phyloP scores from a whole-genome alignment of 2,888 invertebrate species.

The Chaetoderma sp. region DNA sequence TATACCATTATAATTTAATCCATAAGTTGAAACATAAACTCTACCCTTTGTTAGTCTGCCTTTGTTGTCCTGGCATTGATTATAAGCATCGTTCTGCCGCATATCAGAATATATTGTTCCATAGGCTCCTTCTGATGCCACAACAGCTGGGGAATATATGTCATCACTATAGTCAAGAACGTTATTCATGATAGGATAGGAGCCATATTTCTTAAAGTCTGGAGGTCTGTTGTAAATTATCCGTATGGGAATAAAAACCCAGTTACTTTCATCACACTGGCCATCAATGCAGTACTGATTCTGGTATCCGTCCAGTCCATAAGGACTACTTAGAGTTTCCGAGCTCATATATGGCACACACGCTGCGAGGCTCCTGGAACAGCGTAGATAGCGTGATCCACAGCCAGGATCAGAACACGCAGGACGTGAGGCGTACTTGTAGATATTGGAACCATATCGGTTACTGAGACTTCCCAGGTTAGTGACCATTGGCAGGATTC shows the following conservation, averaged over 20 bases:
- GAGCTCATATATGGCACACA: too few species aligned
- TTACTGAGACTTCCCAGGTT: slow-evolving; percentile 48
- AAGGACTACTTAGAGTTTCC: too few species aligned
- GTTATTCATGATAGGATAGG: slow-evolving; percentile 49
- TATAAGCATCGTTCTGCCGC: slow-evolving; percentile 27
- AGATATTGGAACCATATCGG: slow-evolving; percentile 16
- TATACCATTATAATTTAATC: slow-evolving; percentile 53
- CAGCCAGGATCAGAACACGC: slow-evolving; percentile 35
- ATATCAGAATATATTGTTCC: not conserved
- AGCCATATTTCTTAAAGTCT: slow-evolving; percentile 41
- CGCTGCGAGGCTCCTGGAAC: slow-evolving; percentile 9
- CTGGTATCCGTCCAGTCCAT: slow-evolving; percentile 37
- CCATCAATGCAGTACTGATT: slow-evolving; percentile 55
- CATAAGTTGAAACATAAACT: slow-evolving; percentile 48
- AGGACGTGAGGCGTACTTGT: slow-evolving; percentile 36
- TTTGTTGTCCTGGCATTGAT: slow-evolving; percentile 25
- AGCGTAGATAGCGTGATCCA: slow-evolving; percentile 46
- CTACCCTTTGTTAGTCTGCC: slow-evolving; percentile 27
- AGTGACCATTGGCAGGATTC: slow-evolving; percentile 47
- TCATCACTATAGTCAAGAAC: slow-evolving; percentile 40
- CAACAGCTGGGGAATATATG: slow-evolving; percentile 45
- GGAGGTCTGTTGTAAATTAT: slow-evolving; percentile 53
- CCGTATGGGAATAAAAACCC: slow-evolving; percentile 57
- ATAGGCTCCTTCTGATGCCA: not conserved
- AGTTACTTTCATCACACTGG: slow-evolving; percentile 47